Evolutionary conservation across 2,113 vertebrate species (phyloP).

Genomic region (Grammomys dolichurus): DNA sequence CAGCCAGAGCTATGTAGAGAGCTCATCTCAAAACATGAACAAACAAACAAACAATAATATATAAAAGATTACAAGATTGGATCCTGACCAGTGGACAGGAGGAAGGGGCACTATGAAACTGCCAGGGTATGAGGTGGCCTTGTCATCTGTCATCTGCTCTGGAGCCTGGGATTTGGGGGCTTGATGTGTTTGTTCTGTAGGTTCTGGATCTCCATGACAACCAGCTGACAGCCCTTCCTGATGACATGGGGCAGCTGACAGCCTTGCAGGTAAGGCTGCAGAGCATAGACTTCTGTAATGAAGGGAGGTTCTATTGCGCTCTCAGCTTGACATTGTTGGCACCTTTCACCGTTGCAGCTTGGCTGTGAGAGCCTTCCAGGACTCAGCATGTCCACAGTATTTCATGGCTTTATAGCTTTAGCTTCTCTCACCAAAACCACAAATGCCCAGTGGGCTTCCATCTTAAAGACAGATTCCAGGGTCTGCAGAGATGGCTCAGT

Average conservation of each 20-base stretch:
- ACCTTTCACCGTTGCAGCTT: neutral
- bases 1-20: neutral
- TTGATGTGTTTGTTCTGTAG: conserved; percentile 81
- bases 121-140: neutral
- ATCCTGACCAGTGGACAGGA: neutral
- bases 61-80: neutral
- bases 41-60: neutral
- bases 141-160: no score
- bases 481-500: neutral
- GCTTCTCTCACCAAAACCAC: neutral
- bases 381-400: neutral
- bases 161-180: neutral
- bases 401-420: neutral
- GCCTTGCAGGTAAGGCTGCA: conserved; percentile 89
- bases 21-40: neutral
- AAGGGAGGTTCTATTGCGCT: neutral
- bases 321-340: accelerated
- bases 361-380: neutral
- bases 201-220: conserved; percentile 97
- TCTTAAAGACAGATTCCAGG: neutral
- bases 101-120: neutral
- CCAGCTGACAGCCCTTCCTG: conserved; percentile 91
- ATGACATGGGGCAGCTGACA: conserved; percentile 91
- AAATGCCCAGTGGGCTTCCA: neutral
- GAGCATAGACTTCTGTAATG: neutral